Base-by-base conservation (phyloP, 2,797 vertebrate species). In the Onychomys leucogaster region DNA sequence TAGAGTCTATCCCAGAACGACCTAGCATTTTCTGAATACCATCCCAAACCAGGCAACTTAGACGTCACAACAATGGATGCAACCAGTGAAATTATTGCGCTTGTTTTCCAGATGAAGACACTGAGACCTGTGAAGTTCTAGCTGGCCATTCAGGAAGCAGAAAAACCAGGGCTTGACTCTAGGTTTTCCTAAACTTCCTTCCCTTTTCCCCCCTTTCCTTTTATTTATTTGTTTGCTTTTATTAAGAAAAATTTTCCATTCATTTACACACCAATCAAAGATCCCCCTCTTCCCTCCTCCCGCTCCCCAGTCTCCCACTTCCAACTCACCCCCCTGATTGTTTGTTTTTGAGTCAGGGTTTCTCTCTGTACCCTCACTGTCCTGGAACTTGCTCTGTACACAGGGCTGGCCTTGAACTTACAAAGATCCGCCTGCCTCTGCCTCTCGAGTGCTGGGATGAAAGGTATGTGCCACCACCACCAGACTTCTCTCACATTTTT, bases 1-100 rank as follows among this genome's bases (percentile, higher is more conserved):
- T 14, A 75, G 89, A 86, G 43, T 21, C 63, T 52, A 65, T 13
- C 6, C 55, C 63, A 75, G 46, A 16, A 80, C 5, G 49, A 81
- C 19, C 83, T 94, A 59, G n/a, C 57, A 69, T 49, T 83, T 78
- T 41, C 81, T 67, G 10, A 52, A 14, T 17, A 71, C 9, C n/a
- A 2, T 55, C 11, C 52, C 59, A n/a, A 65, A 71, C 90, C 81
- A 49, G 67, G 43, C 34, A 92, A 76, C 87, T 88, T 76, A 96
- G 46, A 67, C 73, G 25, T 82, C 75, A 89, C 37, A 86, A 21
- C 73, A 37, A 65, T 17, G 34, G 27, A 59, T 80, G 3, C 23
- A 41, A 27, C 17, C 67, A 2, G 14, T 32, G 55, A 61, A 77
- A 52, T 90, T 52, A 63, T 84, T 34, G 41, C n/a, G 61, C 63